Conservation (phyloP, 2,888 invertebrate species). For the Aporophyla nigra region DNA sequence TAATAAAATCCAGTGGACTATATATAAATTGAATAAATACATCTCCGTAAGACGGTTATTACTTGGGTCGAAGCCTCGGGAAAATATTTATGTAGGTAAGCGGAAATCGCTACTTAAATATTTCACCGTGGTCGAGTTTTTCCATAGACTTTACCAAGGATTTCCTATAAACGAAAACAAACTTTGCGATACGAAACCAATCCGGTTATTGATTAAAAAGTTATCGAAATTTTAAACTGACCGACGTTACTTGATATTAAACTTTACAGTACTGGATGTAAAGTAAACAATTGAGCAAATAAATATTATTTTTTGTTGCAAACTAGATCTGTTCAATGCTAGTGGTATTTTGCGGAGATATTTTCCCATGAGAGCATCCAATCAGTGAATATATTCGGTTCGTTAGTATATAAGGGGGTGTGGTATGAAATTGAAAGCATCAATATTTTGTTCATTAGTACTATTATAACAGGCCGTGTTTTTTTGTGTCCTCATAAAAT, state of each 20-base stretch:
- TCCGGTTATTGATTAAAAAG: conserved; percentile 16
- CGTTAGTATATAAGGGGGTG: not conserved
- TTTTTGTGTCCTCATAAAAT: not conserved
- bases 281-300: not conserved
- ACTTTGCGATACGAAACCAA: conserved; percentile 3
- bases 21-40: conserved; percentile 15
- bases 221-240: conserved; percentile 2
- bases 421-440: conserved; percentile 4
- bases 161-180: conserved; percentile 2
- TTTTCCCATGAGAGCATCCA: conserved; percentile 2
- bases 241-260: not conserved
- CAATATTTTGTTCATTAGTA: not conserved
- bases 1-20: conserved; percentile 11
- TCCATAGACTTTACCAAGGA: not conserved
- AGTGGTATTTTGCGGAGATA: conserved; percentile 1
- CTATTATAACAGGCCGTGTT: not conserved
- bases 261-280: not conserved
- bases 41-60: not conserved
- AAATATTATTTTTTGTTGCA: not conserved
- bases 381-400: conserved; percentile 27
- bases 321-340: not conserved
- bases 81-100: conserved; percentile 17
- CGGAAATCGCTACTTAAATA: conserved; percentile 23
- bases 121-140: not conserved
- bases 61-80: not conserved